phyloP scores from a whole-genome alignment of 2,888 invertebrate genomes.

The Ormia ochracea region DNA sequence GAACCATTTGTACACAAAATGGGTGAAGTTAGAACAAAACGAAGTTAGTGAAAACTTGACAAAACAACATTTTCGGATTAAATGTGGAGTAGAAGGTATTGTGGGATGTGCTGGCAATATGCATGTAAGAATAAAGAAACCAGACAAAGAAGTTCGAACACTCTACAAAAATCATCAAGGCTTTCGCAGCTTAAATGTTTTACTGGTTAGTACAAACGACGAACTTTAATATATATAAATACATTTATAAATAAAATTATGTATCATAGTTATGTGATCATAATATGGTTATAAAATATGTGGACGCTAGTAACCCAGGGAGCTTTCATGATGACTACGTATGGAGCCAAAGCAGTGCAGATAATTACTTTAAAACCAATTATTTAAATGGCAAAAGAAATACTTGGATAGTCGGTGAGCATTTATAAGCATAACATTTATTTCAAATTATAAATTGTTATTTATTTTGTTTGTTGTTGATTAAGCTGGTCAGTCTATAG shows the following conservation, averaged over 20 bases:
- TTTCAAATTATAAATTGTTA: too few relatives aligned
- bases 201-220: constrained; percentile 7
- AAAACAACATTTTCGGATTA: constrained; percentile 26
- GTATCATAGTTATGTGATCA: constrained; percentile 22
- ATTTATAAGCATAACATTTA: neutral
- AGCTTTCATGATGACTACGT: neutral
- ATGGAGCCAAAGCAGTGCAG: constrained; percentile 25
- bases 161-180: constrained; percentile 30
- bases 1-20: neutral
- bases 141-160: neutral
- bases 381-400: neutral
- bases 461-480: too few relatives aligned
- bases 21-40: neutral
- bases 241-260: neutral
- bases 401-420: constrained; percentile 25
- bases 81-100: constrained; percentile 25
- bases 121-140: constrained; percentile 30
- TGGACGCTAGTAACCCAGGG: constrained; percentile 27
- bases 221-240: neutral
- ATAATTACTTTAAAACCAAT: neutral
- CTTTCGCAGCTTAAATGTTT: constrained; percentile 34
- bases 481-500: too few relatives aligned
- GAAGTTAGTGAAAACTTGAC: neutral
- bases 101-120: constrained; percentile 40
- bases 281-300: constrained; percentile 38